Conservation (phyloP, 2,797 vertebrate species). For the Oreochromis grahami region DNA sequence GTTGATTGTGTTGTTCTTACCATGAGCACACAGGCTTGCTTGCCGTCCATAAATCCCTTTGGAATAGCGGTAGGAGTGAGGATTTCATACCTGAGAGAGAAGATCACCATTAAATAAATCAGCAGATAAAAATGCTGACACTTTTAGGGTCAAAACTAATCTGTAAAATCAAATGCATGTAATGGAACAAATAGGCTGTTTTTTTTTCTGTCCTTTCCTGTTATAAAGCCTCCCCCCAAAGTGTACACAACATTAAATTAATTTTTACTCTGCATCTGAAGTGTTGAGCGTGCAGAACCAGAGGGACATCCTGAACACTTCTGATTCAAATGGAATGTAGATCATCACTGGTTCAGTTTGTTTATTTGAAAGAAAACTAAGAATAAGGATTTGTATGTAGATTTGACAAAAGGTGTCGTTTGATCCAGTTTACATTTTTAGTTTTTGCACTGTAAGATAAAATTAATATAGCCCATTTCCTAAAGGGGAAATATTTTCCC, state of each 20-base stretch:
- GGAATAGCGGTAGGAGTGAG: constrained; percentile 95
- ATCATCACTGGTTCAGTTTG: neutral
- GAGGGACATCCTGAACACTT: neutral
- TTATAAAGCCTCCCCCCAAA: neutral
- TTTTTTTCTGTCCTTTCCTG: neutral
- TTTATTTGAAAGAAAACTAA: neutral
- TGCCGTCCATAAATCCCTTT: constrained; percentile 97
- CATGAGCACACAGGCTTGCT: constrained; percentile 95
- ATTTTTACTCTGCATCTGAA: no score
- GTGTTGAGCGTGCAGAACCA: neutral
- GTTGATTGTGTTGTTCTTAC: constrained; percentile 65
- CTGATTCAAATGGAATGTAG: neutral
- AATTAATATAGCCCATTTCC: neutral
- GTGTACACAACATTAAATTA: neutral
- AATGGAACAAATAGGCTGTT: neutral
- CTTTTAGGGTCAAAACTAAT: neutral
- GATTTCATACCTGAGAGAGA: constrained; percentile 88
- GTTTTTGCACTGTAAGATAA: neutral
- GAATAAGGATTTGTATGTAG: neutral
- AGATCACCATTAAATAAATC: neutral
- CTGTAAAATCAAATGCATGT: neutral
- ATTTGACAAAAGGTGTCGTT: neutral
- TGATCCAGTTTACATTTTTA: neutral
- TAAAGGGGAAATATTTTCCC: neutral
- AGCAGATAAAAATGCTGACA: neutral